Evolutionary conservation across 1,140 invertebrate species (phyloP).

Genomic region (Eueides isabella): DNA sequence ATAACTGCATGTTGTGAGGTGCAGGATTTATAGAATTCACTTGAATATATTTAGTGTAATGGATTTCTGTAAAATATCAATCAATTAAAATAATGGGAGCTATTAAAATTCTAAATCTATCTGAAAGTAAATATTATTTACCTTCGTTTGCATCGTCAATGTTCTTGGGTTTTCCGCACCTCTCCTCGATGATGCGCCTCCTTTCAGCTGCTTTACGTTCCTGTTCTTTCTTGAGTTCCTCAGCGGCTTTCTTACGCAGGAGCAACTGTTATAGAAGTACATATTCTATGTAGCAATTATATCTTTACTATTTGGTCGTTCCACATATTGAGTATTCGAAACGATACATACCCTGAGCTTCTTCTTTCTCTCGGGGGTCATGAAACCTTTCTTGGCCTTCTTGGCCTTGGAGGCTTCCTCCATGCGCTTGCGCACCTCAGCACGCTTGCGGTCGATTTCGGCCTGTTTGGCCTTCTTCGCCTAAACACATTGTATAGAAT

Average conservation of each 20-base stretch:
- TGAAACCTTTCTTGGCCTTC: conserved; percentile 98
- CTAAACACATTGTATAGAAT: conserved; percentile 77
- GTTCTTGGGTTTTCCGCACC: conserved; percentile 95
- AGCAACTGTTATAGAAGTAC: conserved; percentile 88
- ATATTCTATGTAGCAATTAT: conserved; percentile 8
- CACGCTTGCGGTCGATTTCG: conserved; percentile 96
- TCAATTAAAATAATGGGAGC: conserved; percentile 20
- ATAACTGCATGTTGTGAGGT: conserved; percentile 51
- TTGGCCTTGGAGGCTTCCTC: conserved; percentile 97
- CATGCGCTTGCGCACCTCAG: conserved; percentile 97
- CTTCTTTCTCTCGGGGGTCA: conserved; percentile 99
- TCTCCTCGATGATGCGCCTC: conserved; percentile 97
- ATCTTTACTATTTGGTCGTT: not conserved
- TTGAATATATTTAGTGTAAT: conserved; percentile 11
- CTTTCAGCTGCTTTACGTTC: conserved; percentile 98
- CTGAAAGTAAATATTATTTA: conserved; percentile 70
- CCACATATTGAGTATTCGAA: not conserved
- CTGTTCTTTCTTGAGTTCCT: conserved; percentile 99
- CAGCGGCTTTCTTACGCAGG: conserved; percentile 99
- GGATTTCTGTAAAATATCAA: conserved; percentile 19
- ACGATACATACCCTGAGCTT: conserved; percentile 93
- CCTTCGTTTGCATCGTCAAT: conserved; percentile 96
- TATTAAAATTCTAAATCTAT: conserved; percentile 5
- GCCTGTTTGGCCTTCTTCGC: conserved; percentile 97
- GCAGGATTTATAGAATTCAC: conserved; percentile 14